phyloP scores from a whole-genome alignment of 2,888 invertebrate genomes.

The Camponotus fellah region DNA sequence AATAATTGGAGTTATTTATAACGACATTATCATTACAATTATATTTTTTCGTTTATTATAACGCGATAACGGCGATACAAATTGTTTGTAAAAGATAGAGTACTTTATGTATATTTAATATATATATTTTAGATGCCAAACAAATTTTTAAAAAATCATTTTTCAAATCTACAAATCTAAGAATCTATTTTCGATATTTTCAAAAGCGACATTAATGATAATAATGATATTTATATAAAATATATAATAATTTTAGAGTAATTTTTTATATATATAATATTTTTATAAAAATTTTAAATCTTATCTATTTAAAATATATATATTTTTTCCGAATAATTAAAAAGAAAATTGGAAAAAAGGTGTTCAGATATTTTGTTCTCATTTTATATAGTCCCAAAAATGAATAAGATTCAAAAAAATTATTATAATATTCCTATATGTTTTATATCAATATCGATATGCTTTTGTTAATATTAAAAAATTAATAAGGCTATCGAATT shows the following conservation, averaged over 20 bases:
- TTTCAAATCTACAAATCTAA: background rate
- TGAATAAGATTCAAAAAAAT: background rate
- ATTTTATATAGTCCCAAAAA: too few species aligned
- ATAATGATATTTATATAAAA: background rate
- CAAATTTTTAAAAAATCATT: background rate
- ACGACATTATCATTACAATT: background rate
- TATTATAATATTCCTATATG: too few species aligned
- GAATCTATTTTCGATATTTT: too few species aligned
- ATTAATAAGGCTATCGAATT: background rate
- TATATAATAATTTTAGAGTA: background rate
- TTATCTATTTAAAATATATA: background rate
- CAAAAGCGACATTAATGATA: background rate
- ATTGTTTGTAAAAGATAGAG: background rate
- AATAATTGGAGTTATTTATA: background rate
- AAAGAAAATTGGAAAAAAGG: background rate
- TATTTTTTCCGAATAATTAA: background rate
- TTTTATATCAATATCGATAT: background rate
- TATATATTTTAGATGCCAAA: background rate
- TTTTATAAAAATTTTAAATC: background rate
- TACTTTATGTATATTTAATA: background rate
- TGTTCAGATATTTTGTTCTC: too few species aligned
- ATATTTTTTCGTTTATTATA: background rate
- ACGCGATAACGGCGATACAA: background rate
- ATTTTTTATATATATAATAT: background rate
- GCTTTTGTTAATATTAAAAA: background rate